Percentiles rank a stretch among this genome's conserved stretches.
phyloP scores from a whole-genome alignment of 2,113 vertebrate genomes.

The Apistogramma diplotaenia region DNA sequence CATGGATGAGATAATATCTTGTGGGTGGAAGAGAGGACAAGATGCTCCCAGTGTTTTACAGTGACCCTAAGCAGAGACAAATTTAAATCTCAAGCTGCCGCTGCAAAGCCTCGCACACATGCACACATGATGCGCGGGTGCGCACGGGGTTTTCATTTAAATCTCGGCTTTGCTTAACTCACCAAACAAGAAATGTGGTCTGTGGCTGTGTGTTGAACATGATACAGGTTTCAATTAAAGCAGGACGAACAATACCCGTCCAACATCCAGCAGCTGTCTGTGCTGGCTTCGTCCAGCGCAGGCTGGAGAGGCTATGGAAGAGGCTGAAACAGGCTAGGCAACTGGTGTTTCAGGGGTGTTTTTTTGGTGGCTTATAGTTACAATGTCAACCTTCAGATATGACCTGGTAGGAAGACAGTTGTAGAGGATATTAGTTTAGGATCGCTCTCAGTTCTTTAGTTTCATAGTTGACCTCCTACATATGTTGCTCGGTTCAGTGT shows the following conservation, averaged over 20 bases:
- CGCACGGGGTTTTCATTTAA: slow-evolving; percentile 74
- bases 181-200: slow-evolving; percentile 75
- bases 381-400: slow-evolving; percentile 34
- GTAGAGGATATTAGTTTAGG: slow-evolving; percentile 54
- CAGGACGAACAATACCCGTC: slow-evolving; percentile 63
- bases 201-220: slow-evolving; percentile 74
- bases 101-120: slow-evolving; percentile 35
- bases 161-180: slow-evolving; percentile 71
- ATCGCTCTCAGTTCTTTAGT: slow-evolving; percentile 18
- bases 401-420: slow-evolving; percentile 42
- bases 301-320: slow-evolving; percentile 16
- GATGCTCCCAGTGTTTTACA: slow-evolving; percentile 76
- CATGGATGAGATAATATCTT: slow-evolving; percentile 77
- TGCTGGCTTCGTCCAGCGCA: slow-evolving; percentile 18
- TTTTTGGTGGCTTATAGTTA: slow-evolving; percentile 45
- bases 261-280: slow-evolving; percentile 62
- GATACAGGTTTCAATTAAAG: slow-evolving; percentile 75
- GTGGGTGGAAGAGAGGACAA: slow-evolving; percentile 75
- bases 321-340: slow-evolving; percentile 5
- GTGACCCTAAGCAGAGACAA: slow-evolving; percentile 70
- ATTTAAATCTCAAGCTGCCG: slow-evolving; percentile 63
- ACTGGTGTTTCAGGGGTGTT: slow-evolving; percentile 37
- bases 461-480: slow-evolving; percentile 33
- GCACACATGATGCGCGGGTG: slow-evolving; percentile 15
- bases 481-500: slow-evolving; percentile 13